These are phyloP conservation scores for Exephanes ischioxanthus DNA, from an alignment of 2,888 invertebrate genomes.

Conservation along the genomic window DNA sequence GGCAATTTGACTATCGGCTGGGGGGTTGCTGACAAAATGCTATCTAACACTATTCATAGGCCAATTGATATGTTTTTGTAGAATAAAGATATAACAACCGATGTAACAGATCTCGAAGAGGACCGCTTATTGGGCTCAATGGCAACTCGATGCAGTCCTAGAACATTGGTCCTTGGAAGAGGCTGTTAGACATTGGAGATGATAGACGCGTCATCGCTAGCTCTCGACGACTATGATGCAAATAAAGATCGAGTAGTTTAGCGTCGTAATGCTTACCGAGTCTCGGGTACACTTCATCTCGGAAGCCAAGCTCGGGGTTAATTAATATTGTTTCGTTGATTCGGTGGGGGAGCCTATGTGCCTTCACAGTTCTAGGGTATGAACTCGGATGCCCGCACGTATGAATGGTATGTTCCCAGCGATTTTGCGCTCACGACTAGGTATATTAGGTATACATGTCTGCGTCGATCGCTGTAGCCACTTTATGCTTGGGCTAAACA, in stretches of 20 bases:
- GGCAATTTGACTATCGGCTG: too few relatives aligned
- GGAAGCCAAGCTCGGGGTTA: constrained; percentile 67
- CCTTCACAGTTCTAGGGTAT: constrained; percentile 54
- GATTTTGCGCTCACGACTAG: background rate
- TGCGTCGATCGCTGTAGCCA: constrained; percentile 7
- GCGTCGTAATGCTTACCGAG: constrained; percentile 12
- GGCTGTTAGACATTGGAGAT: background rate
- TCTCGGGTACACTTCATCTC: constrained; percentile 48
- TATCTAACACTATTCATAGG: too few relatives aligned
- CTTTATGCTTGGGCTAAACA: background rate
- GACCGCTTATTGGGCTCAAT: too few relatives aligned
- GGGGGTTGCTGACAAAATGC: too few relatives aligned
- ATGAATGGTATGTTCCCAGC: background rate
- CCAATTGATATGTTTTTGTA: too few relatives aligned
- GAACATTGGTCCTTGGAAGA: background rate
- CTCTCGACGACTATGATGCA: background rate
- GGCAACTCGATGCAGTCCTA: background rate
- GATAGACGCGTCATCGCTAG: constrained; percentile 22
- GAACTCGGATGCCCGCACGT: constrained; percentile 22
- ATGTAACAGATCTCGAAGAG: too few relatives aligned
- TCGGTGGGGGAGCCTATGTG: constrained; percentile 61
- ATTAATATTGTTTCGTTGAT: constrained; percentile 79
- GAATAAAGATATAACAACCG: too few relatives aligned
- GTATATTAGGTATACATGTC: background rate
- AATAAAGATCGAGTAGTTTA: constrained; percentile 29